These are phyloP conservation scores for Physocephala rufipes DNA, from an alignment of 2,888 invertebrate genomes.

Conservation along the genomic window DNA sequence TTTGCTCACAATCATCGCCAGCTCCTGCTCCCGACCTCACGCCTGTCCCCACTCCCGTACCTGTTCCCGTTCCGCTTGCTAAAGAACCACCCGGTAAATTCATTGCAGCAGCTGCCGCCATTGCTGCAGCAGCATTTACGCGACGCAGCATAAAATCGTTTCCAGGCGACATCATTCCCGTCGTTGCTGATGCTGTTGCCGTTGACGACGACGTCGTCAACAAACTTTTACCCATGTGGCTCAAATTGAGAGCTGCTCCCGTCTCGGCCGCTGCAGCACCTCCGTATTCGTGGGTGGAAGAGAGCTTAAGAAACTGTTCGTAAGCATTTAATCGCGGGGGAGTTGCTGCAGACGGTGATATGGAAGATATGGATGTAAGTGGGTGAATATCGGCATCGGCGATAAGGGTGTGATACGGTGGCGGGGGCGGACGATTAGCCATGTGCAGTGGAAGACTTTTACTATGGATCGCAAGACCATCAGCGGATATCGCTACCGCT, in stretches of 20 bases:
- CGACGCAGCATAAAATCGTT: conserved; percentile 43
- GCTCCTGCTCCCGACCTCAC: conserved; percentile 39
- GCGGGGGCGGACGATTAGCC: conserved; percentile 49
- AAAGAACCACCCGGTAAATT: conserved; percentile 40
- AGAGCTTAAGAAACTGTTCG: conserved; percentile 58
- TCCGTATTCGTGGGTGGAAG: conserved; percentile 50
- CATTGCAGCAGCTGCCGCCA: conserved; percentile 45
- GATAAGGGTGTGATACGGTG: conserved; percentile 48
- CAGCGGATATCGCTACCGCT: conserved; percentile 33
- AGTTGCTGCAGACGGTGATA: conserved; percentile 35
- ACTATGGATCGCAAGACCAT: background rate
- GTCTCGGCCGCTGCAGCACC: conserved; percentile 33
- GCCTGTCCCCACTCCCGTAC: conserved; percentile 34
- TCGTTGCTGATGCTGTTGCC: background rate
- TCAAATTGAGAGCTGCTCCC: conserved; percentile 37
- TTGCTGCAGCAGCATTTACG: conserved; percentile 45
- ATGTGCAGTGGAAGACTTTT: conserved; percentile 8
- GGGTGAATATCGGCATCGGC: conserved; percentile 19
- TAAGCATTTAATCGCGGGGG: conserved; percentile 53
- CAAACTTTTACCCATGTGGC: conserved; percentile 33
- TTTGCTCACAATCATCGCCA: conserved; percentile 46
- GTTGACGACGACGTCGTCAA: conserved; percentile 40
- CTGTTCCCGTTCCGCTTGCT: conserved; percentile 37
- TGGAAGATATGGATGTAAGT: background rate
- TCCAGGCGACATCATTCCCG: conserved; percentile 44